Evolutionary conservation across 2,113 vertebrate genomes (phyloP).

Genomic region (Neomonachus schauinslandi): DNA sequence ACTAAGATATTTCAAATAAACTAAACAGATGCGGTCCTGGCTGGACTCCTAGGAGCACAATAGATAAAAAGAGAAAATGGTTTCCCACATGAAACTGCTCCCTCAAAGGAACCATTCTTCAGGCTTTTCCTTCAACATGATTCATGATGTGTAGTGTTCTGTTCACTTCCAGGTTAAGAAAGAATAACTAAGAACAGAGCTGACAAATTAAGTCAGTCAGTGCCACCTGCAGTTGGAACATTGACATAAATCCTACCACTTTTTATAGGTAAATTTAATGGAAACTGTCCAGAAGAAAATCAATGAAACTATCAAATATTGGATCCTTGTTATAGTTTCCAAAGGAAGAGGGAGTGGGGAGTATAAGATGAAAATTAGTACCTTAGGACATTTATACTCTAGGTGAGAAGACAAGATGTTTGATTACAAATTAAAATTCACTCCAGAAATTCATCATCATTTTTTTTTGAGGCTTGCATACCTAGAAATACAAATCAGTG

Average conservation of each 20-base stretch:
- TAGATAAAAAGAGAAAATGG: conserved; percentile 65
- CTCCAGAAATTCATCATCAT: not conserved
- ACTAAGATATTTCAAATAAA: conserved; percentile 41
- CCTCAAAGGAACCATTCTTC: conserved; percentile 64
- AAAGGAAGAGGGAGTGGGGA: not conserved
- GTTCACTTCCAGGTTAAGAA: conserved; percentile 42
- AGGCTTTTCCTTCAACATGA: conserved; percentile 53
- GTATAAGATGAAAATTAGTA: not conserved
- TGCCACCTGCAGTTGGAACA: conserved; percentile 67
- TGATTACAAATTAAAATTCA: conserved; percentile 7
- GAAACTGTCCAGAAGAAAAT: conserved; percentile 26
- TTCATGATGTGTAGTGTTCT: conserved; percentile 54
- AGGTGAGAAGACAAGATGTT: not conserved
- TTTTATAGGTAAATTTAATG: conserved; percentile 16
- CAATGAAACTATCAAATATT: not conserved
- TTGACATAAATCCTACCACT: not conserved
- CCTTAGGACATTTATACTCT: not conserved
- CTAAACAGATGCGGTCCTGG: conserved; percentile 52
- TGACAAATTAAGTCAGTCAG: conserved; percentile 61
- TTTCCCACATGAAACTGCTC: conserved; percentile 57
- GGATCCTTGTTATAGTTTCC: not conserved
- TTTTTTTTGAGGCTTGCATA: not conserved
- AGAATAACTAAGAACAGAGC: conserved; percentile 25
- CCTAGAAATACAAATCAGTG: not conserved
- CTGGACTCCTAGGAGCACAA: conserved; percentile 48